These are phyloP conservation scores for Hemistola chrysoprasaria DNA, from an alignment of 2,888 invertebrate genomes.

Conservation along the genomic window DNA sequence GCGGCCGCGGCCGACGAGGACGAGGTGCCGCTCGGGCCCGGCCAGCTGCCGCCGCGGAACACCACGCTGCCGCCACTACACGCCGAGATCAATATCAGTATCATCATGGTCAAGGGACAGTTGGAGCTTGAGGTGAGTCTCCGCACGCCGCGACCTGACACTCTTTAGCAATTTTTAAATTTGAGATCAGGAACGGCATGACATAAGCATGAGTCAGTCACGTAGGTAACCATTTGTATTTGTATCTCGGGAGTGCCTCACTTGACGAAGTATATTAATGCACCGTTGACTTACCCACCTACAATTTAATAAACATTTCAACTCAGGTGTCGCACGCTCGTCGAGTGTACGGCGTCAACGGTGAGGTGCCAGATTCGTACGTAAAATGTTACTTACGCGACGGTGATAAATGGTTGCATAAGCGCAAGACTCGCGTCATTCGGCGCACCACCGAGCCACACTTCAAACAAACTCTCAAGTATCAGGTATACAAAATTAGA, in stretches of 20 bases:
- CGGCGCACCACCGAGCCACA: conserved; percentile 92
- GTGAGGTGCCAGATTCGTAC: conserved; percentile 93
- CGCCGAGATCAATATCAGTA: conserved; percentile 93
- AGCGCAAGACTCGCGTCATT: conserved; percentile 94
- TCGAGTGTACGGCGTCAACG: conserved; percentile 82
- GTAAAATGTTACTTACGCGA: conserved; percentile 96
- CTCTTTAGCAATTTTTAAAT: too few species aligned
- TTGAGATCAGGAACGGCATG: too few species aligned
- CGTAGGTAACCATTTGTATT: too few species aligned
- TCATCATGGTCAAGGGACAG: conserved; percentile 95
- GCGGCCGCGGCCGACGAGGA: conserved; percentile 65
- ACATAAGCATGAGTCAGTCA: too few species aligned
- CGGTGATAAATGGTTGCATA: conserved; percentile 93
- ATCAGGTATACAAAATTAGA: too few species aligned
- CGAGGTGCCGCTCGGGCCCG: conserved; percentile 87
- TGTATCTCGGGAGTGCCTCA: too few species aligned
- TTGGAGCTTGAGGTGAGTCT: conserved; percentile 90
- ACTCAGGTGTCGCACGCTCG: conserved; percentile 72
- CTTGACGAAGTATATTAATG: too few species aligned
- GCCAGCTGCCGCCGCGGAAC: conserved; percentile 90
- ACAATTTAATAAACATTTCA: too few species aligned
- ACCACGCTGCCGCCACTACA: conserved; percentile 86
- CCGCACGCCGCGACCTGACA: too few species aligned
- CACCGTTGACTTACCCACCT: too few species aligned
- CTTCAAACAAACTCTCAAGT: conserved; percentile 94